phyloP scores from a whole-genome alignment of 92 coral and sea anemone genomes.

The Bergia puertoricense region DNA sequence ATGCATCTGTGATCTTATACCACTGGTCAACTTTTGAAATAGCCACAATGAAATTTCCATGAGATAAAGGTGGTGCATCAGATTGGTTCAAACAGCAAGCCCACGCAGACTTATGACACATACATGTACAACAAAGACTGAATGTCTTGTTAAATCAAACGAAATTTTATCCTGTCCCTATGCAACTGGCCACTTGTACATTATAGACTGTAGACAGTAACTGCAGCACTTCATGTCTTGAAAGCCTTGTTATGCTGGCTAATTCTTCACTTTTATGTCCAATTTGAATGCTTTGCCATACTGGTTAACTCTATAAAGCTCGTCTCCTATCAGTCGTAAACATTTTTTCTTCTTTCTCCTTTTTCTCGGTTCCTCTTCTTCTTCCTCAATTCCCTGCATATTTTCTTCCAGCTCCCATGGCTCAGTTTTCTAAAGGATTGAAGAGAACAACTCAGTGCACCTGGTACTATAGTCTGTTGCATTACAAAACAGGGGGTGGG shows the following conservation, averaged over 20 bases:
- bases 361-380: slow-evolving; percentile 47
- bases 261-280: slow-evolving; percentile 77
- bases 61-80: no score
- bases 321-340: slow-evolving; percentile 71
- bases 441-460: neutral
- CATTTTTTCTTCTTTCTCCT: slow-evolving; percentile 66
- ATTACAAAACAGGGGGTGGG: no score
- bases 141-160: no score
- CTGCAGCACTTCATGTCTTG: slow-evolving; percentile 30
- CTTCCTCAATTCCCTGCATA: slow-evolving; percentile 35
- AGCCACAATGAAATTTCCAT: no score
- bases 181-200: no score
- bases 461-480: neutral
- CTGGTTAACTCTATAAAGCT: slow-evolving; percentile 80
- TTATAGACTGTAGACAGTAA: no score
- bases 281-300: slow-evolving; percentile 88
- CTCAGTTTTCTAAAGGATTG: slow-evolving; percentile 83
- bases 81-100: no score
- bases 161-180: no score
- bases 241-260: slow-evolving; percentile 88
- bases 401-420: slow-evolving; percentile 85
- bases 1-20: no score
- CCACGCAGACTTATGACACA: no score
- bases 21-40: no score
- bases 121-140: no score